Base-by-base conservation (phyloP, 2,113 vertebrate species). In the Corythoichthys haematopterus region DNA sequence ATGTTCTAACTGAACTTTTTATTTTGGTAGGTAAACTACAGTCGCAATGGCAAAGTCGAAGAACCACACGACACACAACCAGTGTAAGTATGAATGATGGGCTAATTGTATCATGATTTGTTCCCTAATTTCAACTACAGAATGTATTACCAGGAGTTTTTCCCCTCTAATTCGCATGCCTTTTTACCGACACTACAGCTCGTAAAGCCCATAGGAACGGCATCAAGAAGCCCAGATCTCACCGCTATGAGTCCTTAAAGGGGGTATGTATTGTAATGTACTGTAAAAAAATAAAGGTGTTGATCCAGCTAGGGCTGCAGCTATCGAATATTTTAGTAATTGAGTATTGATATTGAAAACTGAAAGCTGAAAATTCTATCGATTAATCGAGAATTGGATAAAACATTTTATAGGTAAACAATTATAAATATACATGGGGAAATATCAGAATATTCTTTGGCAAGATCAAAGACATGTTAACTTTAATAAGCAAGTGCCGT, bases 11-110 rank as follows among this genome's bases (percentile, higher is more conserved):
- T 36, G 28, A 0, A 1, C 48, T 0, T 13, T 58, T 53, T 36
- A 11, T 38, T 8, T 65, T 1, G 8, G 4, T 47, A 93, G 91
- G 79, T 79, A 48, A 52, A 52, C 64, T 35, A 66, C 60, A 61
- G 70, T 75, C 58, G 71, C 88, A 68, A 99, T 99, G 97, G 97
- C 97, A 35, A 98, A 99, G 93, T 99, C 97, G 9, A 99, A 99
- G 93, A 99, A 99, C 85, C 97, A 98, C 91, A 99, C 97, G 76
- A 95, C 94, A 53, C 97, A 99, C 90, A 98, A 98, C 88, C 97
- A 99, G 75, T 97, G 97, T 98, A 89, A 96, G 96, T 92, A 11
- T 2, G 2, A 40, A 57, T 57, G 9, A 35, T n/a, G 11, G 20
- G 5, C 55, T 13, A 50, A 50, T 4, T 14, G 14, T 50, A 3